phyloP scores from a whole-genome alignment of 2,797 vertebrate species.

The Pipistrellus kuhlii region DNA sequence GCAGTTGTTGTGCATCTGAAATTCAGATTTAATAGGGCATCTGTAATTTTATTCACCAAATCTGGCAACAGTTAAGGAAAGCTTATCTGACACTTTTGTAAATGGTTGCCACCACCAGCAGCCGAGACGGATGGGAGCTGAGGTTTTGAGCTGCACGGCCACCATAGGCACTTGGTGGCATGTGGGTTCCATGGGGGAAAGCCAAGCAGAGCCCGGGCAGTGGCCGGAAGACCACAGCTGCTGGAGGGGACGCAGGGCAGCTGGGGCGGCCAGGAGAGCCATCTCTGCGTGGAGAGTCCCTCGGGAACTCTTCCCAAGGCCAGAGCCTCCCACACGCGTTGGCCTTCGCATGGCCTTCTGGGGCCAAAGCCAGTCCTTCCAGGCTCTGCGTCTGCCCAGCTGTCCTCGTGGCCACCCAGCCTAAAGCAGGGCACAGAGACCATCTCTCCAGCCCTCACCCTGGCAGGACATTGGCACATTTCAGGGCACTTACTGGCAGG shows the following conservation, averaged over 20 bases:
- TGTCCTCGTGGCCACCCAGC: not conserved
- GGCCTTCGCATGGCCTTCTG: not conserved
- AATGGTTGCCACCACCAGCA: not conserved
- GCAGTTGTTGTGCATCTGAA: not conserved
- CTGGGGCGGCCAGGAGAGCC: not conserved
- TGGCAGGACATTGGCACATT: not conserved
- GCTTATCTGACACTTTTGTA: not conserved
- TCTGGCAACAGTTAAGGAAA: not conserved
- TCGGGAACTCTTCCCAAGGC: not conserved
- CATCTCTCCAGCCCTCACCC: not conserved
- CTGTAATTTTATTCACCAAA: not conserved
- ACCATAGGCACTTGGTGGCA: not conserved
- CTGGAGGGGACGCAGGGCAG: not conserved
- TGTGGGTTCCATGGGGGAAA: not conserved
- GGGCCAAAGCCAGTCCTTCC: not conserved
- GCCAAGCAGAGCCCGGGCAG: not conserved
- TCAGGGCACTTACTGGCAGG: not conserved
- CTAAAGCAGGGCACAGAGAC: not conserved
- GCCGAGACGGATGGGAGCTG: not conserved
- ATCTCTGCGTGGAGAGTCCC: not conserved
- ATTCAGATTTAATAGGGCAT: not conserved
- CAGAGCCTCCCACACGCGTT: not conserved
- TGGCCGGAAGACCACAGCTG: not conserved
- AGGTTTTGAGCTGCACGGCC: not conserved
- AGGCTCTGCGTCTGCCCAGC: not conserved